A percentile compares a stretch with the other conserved stretches of the same genome.
These are phyloP conservation scores for Chaetodon auriga DNA, from an alignment of 2,113 vertebrate species.

Conservation along the genomic window DNA sequence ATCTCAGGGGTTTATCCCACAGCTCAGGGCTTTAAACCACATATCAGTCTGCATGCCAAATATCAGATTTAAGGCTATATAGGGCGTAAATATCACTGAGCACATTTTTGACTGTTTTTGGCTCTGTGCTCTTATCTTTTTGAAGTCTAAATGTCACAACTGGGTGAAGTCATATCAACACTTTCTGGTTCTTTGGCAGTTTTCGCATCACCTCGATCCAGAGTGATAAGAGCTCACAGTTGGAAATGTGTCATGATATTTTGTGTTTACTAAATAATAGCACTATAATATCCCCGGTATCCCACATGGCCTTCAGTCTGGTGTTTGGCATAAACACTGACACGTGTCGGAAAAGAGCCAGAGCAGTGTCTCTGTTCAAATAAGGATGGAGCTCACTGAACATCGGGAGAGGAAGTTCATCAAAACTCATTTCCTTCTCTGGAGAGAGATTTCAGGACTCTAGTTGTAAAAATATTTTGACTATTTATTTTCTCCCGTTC, in stretches of 20 bases:
- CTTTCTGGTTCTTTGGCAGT: background rate
- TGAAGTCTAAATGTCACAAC: constrained; percentile 8
- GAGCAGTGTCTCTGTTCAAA: constrained; percentile 24
- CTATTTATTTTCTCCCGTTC: background rate
- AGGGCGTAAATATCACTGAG: constrained; percentile 6
- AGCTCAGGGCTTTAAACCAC: constrained; percentile 61
- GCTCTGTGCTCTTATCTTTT: background rate
- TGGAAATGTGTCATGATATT: background rate
- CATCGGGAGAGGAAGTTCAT: background rate
- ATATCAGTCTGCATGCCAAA: constrained; percentile 49
- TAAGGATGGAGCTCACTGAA: constrained; percentile 11
- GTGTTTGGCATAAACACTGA: constrained; percentile 36
- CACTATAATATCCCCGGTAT: background rate
- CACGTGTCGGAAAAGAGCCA: constrained; percentile 15
- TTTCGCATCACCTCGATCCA: background rate
- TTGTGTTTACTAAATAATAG: constrained; percentile 11
- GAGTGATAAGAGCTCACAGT: constrained; percentile 1
- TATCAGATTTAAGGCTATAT: constrained; percentile 58
- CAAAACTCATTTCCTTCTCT: background rate
- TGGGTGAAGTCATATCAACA: background rate
- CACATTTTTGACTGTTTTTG: constrained; percentile 4
- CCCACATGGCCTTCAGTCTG: constrained; percentile 17
- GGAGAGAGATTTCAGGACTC: background rate
- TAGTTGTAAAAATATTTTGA: background rate
- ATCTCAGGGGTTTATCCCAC: constrained; percentile 64